Percentiles rank a stretch among this genome's conserved stretches.
These are phyloP conservation scores for Meteorus cinctellus DNA, from an alignment of 2,888 invertebrate species.

Conservation along the genomic window DNA sequence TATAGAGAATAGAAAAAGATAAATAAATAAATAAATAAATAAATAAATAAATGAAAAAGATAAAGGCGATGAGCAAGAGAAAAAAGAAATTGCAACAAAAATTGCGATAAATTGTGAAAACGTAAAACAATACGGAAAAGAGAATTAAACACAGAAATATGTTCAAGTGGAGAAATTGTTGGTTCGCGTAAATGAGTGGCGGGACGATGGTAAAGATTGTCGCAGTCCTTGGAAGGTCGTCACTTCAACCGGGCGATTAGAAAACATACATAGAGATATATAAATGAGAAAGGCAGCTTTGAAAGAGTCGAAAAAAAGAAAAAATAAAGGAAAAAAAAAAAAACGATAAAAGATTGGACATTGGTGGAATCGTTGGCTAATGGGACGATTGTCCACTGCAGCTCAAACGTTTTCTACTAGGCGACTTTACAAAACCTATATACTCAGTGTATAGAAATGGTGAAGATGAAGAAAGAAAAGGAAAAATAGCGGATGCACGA, in stretches of 20 bases:
- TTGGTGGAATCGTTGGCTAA: slow-evolving; percentile 65
- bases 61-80: background rate
- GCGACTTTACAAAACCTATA: slow-evolving; percentile 59
- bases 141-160: background rate
- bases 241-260: background rate
- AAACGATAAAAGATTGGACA: slow-evolving; percentile 41
- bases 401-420: slow-evolving; percentile 56
- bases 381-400: slow-evolving; percentile 66
- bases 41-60: background rate
- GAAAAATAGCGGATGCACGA: slow-evolving; percentile 13
- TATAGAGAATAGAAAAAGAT: background rate
- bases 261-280: background rate
- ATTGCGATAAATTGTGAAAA: too few species aligned
- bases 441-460: background rate
- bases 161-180: background rate
- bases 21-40: background rate
- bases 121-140: too few species aligned
- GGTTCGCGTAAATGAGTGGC: background rate
- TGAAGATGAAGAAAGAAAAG: background rate
- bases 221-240: slow-evolving; percentile 51
- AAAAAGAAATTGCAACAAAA: too few species aligned
- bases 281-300: background rate
- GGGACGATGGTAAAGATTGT: slow-evolving; percentile 5
- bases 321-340: background rate
- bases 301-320: background rate